Conservation (phyloP, 2,113 vertebrate genomes). For the Colossoma macropomum region DNA sequence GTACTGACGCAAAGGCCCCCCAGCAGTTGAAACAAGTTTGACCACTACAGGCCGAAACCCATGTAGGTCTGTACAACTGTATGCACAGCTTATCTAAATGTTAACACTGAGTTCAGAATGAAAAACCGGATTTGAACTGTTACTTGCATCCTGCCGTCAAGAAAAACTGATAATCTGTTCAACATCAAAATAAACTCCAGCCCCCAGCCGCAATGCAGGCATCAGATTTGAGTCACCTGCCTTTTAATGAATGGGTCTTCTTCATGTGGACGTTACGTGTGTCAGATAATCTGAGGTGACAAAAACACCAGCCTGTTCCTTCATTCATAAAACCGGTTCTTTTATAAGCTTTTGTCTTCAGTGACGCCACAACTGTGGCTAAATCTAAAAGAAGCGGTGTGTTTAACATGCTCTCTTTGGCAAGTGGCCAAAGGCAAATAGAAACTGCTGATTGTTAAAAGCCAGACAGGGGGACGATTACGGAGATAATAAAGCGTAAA, state of each 20-base stretch:
- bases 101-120: neutral
- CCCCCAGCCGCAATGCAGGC: neutral
- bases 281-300: constrained; percentile 37
- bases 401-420: neutral
- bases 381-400: constrained; percentile 29
- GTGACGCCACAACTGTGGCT: neutral
- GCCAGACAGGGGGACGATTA: constrained; percentile 66
- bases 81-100: neutral
- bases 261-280: constrained; percentile 36
- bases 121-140: neutral
- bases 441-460: constrained; percentile 58
- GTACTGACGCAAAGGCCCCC: neutral
- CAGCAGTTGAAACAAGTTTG: constrained; percentile 4
- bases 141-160: neutral
- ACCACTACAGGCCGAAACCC: neutral
- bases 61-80: neutral
- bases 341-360: constrained; percentile 34
- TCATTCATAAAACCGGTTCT: constrained; percentile 28
- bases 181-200: neutral
- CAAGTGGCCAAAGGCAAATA: constrained; percentile 28
- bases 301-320: neutral
- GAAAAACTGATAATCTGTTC: neutral
- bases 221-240: constrained; percentile 22
- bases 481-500: constrained; percentile 45
- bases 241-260: neutral